A percentile compares a stretch with the other conserved stretches of the same genome.
These are phyloP conservation scores for Periophthalmodon schlosseri DNA, from an alignment of 2,113 vertebrate genomes.

Conservation along the genomic window DNA sequence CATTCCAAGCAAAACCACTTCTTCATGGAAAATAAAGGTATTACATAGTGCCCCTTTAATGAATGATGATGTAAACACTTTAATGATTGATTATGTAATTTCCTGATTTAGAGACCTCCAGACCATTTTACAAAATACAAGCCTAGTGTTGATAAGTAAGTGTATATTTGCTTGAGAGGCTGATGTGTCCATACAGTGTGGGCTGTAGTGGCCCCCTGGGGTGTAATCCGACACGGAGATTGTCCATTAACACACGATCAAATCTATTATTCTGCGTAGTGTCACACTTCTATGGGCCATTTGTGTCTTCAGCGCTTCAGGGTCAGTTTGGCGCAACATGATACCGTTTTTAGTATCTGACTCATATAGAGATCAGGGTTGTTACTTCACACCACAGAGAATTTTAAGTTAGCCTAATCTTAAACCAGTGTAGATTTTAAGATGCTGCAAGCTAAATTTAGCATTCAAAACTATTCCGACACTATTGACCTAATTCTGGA, in stretches of 20 bases:
- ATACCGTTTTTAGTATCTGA: conserved; percentile 16
- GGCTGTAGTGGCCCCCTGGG: conserved; percentile 49
- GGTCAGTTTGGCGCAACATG: conserved; percentile 10
- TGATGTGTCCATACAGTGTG: conserved; percentile 21
- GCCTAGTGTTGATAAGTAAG: neutral
- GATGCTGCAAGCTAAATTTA: too few species aligned
- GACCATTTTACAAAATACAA: neutral
- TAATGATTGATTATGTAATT: neutral
- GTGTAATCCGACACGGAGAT: conserved; percentile 65
- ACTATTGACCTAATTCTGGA: too few species aligned
- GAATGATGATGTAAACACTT: neutral
- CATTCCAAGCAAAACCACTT: too few species aligned
- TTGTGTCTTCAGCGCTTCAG: conserved; percentile 55
- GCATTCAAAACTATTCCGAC: too few species aligned
- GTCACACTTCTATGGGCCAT: conserved; percentile 64
- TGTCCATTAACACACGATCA: conserved; percentile 70
- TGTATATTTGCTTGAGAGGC: neutral
- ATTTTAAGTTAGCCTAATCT: too few species aligned
- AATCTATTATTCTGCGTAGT: conserved; percentile 62
- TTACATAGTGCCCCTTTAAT: too few species aligned
- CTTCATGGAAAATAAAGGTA: too few species aligned
- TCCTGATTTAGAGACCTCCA: neutral
- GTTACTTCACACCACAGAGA: too few species aligned
- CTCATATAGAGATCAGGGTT: too few species aligned
- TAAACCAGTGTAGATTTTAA: too few species aligned